Conservation (phyloP, 2,797 vertebrate genomes). For the Danionella dracula region DNA sequence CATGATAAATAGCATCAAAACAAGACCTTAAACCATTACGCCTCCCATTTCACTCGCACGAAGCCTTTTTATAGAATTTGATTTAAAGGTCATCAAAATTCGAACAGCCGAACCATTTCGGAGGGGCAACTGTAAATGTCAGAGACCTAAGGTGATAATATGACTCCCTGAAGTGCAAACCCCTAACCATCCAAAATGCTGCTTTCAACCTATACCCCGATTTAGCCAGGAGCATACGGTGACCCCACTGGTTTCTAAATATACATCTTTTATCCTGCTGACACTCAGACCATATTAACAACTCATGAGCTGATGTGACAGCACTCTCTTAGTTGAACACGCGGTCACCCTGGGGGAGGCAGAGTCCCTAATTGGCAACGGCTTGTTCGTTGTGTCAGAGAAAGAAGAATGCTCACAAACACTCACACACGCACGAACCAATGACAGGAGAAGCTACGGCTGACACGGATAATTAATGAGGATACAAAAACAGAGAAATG, state of each 20-base stretch:
- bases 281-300: slow-evolving; percentile 46
- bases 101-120: slow-evolving; percentile 21
- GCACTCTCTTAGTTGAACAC: slow-evolving; percentile 37
- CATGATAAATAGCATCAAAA: slow-evolving; percentile 27
- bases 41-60: slow-evolving; percentile 27
- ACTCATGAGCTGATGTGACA: slow-evolving; percentile 46
- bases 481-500: slow-evolving; percentile 30
- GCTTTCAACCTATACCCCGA: slow-evolving; percentile 1
- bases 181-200: slow-evolving; percentile 25
- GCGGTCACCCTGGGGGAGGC: slow-evolving; percentile 31
- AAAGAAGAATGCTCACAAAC: slow-evolving; percentile 43
- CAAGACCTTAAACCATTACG: slow-evolving; percentile 18
- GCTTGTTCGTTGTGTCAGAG: slow-evolving; percentile 25
- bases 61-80: slow-evolving; percentile 35
- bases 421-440: slow-evolving; percentile 35
- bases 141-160: slow-evolving; percentile 17
- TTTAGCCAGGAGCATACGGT: slow-evolving; percentile 21
- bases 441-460: slow-evolving; percentile 17
- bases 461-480: slow-evolving; percentile 36
- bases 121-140: slow-evolving; percentile 32
- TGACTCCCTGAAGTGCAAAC: slow-evolving; percentile 19
- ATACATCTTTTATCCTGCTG: slow-evolving; percentile 43
- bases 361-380: slow-evolving; percentile 43
- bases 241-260: slow-evolving; percentile 41
- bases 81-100: slow-evolving; percentile 39